phyloP scores from a whole-genome alignment of 2,888 invertebrate genomes.

The Cabera pusaria region DNA sequence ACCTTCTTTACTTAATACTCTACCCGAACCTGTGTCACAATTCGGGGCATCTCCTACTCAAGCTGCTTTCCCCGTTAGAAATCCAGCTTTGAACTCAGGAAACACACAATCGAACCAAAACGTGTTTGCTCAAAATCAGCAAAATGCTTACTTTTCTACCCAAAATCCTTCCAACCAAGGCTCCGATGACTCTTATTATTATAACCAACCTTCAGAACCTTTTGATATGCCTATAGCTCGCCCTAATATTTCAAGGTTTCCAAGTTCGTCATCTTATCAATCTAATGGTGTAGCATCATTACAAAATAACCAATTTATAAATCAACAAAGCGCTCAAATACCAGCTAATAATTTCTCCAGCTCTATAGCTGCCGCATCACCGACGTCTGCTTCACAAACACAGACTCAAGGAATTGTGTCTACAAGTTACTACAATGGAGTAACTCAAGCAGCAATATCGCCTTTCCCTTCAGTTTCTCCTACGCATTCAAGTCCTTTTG shows the following conservation, averaged over 20 bases:
- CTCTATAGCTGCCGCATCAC: neutral
- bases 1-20: slow-evolving; percentile 14
- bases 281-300: slow-evolving; percentile 37
- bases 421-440: slow-evolving; percentile 36
- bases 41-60: slow-evolving; percentile 8
- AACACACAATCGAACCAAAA: slow-evolving; percentile 16
- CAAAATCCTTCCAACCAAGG: slow-evolving; percentile 41
- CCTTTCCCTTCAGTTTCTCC: slow-evolving; percentile 48
- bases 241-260: slow-evolving; percentile 39
- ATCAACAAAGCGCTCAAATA: slow-evolving; percentile 25
- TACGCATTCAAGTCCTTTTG: slow-evolving; percentile 31
- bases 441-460: slow-evolving; percentile 58
- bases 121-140: slow-evolving; percentile 12
- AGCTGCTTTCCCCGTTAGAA: slow-evolving; percentile 4
- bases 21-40: slow-evolving; percentile 11
- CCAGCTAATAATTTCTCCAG: slow-evolving; percentile 7
- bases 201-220: slow-evolving; percentile 55
- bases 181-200: slow-evolving; percentile 54
- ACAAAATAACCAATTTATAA: slow-evolving; percentile 17
- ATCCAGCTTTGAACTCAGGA: neutral
- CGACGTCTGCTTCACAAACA: slow-evolving; percentile 30
- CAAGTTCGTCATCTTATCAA: slow-evolving; percentile 44
- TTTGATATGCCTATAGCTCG: slow-evolving; percentile 40
- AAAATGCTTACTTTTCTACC: slow-evolving; percentile 21
- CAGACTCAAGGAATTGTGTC: slow-evolving; percentile 17